Percentiles rank a stretch among this genome's conserved stretches.
These are phyloP conservation scores for Littorina saxatilis DNA, from an alignment of 1,140 invertebrate species.

Conservation along the genomic window DNA sequence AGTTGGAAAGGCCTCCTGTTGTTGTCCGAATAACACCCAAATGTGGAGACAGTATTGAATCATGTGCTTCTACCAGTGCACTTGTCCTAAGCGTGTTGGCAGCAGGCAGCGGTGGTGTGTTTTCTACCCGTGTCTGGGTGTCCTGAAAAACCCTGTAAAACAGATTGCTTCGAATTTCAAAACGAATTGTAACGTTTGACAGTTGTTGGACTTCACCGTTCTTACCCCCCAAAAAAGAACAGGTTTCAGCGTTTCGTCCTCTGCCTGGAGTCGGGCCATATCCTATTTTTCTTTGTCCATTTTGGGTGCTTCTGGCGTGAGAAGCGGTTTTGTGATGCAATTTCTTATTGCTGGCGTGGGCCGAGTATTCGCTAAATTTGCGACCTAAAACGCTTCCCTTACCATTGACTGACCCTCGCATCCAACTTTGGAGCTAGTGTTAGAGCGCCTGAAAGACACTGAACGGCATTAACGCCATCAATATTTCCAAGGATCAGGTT, in stretches of 20 bases:
- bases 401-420: background rate
- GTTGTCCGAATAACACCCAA: constrained; percentile 23
- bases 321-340: background rate
- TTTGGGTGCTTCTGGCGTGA: background rate
- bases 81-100: background rate
- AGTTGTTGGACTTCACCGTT: background rate
- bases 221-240: background rate
- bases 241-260: background rate
- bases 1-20: constrained; percentile 8
- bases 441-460: no score
- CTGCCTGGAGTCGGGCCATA: background rate
- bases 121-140: background rate
- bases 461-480: no score
- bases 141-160: background rate
- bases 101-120: background rate
- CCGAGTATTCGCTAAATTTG: background rate
- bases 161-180: background rate
- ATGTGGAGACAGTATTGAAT: constrained; percentile 33
- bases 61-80: constrained; percentile 35
- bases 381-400: background rate
- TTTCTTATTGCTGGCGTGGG: background rate
- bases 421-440: no score
- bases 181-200: background rate
- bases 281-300: background rate
- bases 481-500: background rate